Base-by-base conservation (phyloP, 2,888 invertebrate species). In the Cheilosia soror region DNA sequence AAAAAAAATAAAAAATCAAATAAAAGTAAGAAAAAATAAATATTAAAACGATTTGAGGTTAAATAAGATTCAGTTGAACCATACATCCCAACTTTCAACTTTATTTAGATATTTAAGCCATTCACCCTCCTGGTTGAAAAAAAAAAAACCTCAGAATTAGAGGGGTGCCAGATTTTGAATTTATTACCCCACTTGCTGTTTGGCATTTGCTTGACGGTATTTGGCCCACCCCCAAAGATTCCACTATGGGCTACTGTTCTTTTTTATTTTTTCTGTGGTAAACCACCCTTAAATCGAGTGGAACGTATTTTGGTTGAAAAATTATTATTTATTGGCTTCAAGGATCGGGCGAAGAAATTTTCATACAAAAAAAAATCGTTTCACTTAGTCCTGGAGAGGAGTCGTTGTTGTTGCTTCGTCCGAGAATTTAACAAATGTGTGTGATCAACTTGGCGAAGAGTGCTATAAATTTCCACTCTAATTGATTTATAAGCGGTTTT, bases 401-500 rank as follows among this genome's bases (percentile, higher is more conserved):
- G 76, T 84, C 84, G 79, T 79, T 79, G 84, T 71, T 79, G 57
- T 40, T 40, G 6, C n/a, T 31, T 44, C 7, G 15, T 40, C 13
- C 27, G 29, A 15, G 37, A 51, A 49, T 51, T 51, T 71, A 71
- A 76, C 71, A 84, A 79, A 79, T 84, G 69, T 75, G 65, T 84
- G 84, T 66, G 84, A 84, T 84, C 79, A 79, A 84, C 51, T 71
- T 37, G 65, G 40, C 44, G 40, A 66, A 40, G 42, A 71, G 85
- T 71, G 76, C 85, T 72, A 85, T 81, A 85, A 85, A 80, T 85
- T 81, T 85, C 63, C 76, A 60, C 66, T 72, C 79, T 85, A 85
- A 85, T 85, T 85, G 85, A 85, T 85, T 85, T 81, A 85, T 85
- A 85, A 85, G 81, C 85, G 81, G 76, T 85, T 72, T 53, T 40